Conservation (phyloP, 2,113 vertebrate genomes). For the Psittacus erithacus region DNA sequence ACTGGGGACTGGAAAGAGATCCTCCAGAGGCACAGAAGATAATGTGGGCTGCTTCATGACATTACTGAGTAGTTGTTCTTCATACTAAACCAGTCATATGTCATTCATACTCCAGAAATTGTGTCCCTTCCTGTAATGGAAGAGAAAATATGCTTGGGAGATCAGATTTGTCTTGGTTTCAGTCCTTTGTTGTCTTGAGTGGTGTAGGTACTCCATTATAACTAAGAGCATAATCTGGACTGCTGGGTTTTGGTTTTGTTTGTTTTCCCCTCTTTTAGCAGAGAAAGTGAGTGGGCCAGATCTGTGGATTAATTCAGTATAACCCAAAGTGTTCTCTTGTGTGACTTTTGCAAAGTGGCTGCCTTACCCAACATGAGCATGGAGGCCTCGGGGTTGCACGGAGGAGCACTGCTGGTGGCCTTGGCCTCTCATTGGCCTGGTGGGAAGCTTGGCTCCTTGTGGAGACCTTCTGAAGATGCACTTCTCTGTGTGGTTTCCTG, state of each 20-base stretch:
- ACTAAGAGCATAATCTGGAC: background rate
- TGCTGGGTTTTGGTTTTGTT: background rate
- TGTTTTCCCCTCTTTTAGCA: background rate
- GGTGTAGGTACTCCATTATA: background rate
- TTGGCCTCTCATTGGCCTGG: background rate
- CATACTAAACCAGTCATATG: rapidly evolving
- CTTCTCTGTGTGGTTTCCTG: background rate
- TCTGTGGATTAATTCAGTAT: background rate
- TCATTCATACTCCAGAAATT: background rate
- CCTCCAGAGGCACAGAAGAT: background rate
- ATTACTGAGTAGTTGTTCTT: background rate
- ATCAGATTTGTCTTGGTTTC: background rate
- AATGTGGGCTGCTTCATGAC: background rate
- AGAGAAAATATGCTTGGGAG: background rate
- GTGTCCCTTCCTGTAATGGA: background rate
- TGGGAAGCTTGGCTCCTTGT: background rate
- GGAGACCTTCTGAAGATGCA: background rate
- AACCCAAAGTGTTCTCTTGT: background rate
- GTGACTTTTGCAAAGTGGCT: background rate
- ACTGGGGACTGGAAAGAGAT: background rate
- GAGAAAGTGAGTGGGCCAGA: background rate
- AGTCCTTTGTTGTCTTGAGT: background rate
- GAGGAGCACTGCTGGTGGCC: background rate
- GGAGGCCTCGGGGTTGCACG: background rate
- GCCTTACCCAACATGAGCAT: background rate